phyloP scores from a whole-genome alignment of 2,113 vertebrate species.

The Paralichthys olivaceus region DNA sequence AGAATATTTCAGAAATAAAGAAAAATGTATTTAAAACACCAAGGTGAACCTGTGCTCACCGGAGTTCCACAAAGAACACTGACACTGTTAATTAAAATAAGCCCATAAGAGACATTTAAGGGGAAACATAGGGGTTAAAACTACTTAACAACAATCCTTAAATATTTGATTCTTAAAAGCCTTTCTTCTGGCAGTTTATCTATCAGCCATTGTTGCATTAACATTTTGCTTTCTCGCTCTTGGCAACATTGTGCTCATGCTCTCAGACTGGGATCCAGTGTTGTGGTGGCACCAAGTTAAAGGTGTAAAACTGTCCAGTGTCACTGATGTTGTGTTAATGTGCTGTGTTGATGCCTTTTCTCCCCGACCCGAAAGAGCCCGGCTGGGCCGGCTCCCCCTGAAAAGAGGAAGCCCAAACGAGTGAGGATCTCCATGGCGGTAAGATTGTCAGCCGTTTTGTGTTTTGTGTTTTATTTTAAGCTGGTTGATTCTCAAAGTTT shows the following conservation, averaged over 20 bases:
- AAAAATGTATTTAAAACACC: too few species aligned
- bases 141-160: slow-evolving; percentile 17
- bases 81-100: background rate
- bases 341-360: slow-evolving; percentile 72
- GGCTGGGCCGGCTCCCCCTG: slow-evolving; percentile 81
- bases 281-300: slow-evolving; percentile 30
- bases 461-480: too few species aligned
- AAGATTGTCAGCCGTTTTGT: slow-evolving; percentile 85
- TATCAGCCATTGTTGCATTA: slow-evolving; percentile 25
- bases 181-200: slow-evolving; percentile 28
- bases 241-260: slow-evolving; percentile 53
- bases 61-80: too few species aligned
- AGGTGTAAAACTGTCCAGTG: slow-evolving; percentile 46
- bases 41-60: too few species aligned
- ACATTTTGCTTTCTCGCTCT: slow-evolving; percentile 48
- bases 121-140: background rate
- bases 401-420: slow-evolving; percentile 89
- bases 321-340: slow-evolving; percentile 72
- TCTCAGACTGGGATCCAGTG: background rate
- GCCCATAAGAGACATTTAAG: background rate
- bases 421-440: slow-evolving; percentile 94
- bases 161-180: slow-evolving; percentile 31
- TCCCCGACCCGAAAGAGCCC: slow-evolving; percentile 79
- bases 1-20: too few species aligned
- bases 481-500: too few species aligned